Percentiles rank a stretch among this genome's conserved stretches.
Conservation (phyloP, 2,888 invertebrate species). For the Hypomecis punctinalis region DNA sequence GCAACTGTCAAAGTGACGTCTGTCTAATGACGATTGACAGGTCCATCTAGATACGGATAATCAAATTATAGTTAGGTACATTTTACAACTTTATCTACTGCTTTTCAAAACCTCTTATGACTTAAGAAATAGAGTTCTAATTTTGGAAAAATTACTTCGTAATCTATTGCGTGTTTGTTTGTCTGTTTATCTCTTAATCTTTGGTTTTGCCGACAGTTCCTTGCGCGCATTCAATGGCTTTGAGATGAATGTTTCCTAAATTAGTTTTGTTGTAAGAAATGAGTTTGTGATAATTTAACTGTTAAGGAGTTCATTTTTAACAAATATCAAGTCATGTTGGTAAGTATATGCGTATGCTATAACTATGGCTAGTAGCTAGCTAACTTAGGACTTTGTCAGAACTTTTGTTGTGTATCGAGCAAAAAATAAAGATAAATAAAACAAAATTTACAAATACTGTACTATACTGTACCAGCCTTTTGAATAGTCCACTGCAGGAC, state of each 20-base stretch:
- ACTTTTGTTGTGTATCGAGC: too few species aligned
- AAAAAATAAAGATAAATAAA: too few species aligned
- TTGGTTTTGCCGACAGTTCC: conserved; percentile 61
- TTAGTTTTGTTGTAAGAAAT: conserved; percentile 52
- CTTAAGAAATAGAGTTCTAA: neutral
- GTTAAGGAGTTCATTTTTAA: conserved; percentile 23
- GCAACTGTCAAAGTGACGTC: conserved; percentile 68
- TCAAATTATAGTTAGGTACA: conserved; percentile 63
- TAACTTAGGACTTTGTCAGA: too few species aligned
- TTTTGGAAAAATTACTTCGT: conserved; percentile 1
- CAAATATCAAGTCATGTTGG: conserved; percentile 38
- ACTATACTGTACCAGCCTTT: too few species aligned
- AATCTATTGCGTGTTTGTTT: conserved; percentile 41
- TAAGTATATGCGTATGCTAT: neutral
- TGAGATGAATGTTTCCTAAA: conserved; percentile 58
- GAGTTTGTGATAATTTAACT: neutral
- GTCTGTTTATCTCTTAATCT: conserved; percentile 52
- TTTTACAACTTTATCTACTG: conserved; percentile 33
- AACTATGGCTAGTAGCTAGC: too few species aligned
- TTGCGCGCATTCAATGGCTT: conserved; percentile 61
- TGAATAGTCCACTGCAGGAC: too few species aligned
- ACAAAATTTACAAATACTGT: too few species aligned
- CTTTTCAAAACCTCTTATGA: conserved; percentile 18
- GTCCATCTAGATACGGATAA: conserved; percentile 79
- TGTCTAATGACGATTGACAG: conserved; percentile 74